Conservation (phyloP, 1,140 invertebrate genomes). For the Apis dorsata region DNA sequence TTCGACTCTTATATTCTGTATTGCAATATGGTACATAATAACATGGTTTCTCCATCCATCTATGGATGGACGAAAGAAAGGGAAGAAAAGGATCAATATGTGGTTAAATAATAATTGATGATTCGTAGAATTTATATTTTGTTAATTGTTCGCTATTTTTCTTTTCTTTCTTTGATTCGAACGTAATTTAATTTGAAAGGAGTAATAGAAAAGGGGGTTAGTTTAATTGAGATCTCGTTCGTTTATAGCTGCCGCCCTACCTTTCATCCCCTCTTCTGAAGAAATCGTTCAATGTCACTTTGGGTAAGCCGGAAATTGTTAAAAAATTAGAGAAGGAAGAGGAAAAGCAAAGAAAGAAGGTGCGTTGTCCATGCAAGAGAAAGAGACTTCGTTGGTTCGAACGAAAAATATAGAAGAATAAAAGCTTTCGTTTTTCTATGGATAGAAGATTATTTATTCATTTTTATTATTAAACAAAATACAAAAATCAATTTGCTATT, state of each 20-base stretch:
- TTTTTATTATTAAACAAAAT: background rate
- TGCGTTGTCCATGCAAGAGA: background rate
- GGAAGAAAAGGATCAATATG: too few species aligned
- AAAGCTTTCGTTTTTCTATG: too few species aligned
- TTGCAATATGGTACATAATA: background rate
- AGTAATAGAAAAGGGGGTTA: background rate
- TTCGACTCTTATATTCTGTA: background rate
- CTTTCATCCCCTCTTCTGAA: conserved; percentile 50
- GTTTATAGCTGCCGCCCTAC: conserved; percentile 55
- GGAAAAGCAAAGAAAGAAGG: background rate
- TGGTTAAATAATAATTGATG: too few species aligned
- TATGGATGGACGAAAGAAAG: too few species aligned
- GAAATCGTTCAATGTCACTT: conserved; percentile 55
- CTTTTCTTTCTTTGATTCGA: too few species aligned
- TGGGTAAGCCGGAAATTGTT: conserved; percentile 41
- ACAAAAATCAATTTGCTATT: background rate
- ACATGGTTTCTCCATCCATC: background rate
- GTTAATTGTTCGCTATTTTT: too few species aligned
- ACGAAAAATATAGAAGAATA: too few species aligned
- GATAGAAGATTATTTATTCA: too few species aligned
- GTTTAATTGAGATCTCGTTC: background rate
- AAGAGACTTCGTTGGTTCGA: conserved; percentile 55
- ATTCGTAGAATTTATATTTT: too few species aligned
- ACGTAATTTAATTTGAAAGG: background rate
- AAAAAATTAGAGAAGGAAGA: background rate